These are phyloP conservation scores for Zeuzera pyrina DNA, from an alignment of 2,888 invertebrate species.

Conservation along the genomic window DNA sequence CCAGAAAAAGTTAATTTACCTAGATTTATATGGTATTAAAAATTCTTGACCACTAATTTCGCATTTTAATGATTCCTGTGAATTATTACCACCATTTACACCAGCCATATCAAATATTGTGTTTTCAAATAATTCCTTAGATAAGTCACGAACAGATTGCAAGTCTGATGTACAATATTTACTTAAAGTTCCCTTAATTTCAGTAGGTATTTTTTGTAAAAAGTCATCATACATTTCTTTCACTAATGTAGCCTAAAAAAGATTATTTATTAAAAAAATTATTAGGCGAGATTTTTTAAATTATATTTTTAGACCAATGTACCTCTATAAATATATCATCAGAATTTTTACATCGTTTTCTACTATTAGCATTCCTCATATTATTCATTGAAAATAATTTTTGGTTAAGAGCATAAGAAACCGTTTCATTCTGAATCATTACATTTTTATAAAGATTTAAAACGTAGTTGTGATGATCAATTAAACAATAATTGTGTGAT, in stretches of 20 bases:
- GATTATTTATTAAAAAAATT: not conserved
- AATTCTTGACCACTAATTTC: constrained; percentile 58
- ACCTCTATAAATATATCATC: constrained; percentile 34
- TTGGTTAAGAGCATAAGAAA: constrained; percentile 24
- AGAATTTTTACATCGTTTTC: constrained; percentile 30
- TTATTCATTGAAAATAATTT: constrained; percentile 39
- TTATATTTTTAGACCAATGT: constrained; percentile 11
- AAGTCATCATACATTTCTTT: constrained; percentile 30
- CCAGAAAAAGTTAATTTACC: constrained; percentile 43
- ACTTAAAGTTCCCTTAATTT: constrained; percentile 19
- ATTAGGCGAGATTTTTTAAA: not conserved
- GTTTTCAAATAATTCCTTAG: constrained; percentile 41
- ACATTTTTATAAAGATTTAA: constrained; percentile 33
- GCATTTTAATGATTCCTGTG: constrained; percentile 60
- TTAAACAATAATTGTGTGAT: constrained; percentile 18
- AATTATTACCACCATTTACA: constrained; percentile 72
- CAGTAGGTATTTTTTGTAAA: constrained; percentile 21
- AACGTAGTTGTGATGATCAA: constrained; percentile 40
- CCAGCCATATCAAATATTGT: constrained; percentile 35
- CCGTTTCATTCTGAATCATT: constrained; percentile 14
- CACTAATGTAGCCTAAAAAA: constrained; percentile 35
- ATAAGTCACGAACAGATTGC: constrained; percentile 34
- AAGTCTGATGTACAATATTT: constrained; percentile 40
- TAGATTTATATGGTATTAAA: constrained; percentile 78
- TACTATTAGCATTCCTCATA: constrained; percentile 18